Percentiles rank a stretch among this genome's conserved stretches.
Conservation (phyloP, 2,113 vertebrate genomes). For the Percopsis transmontana region DNA sequence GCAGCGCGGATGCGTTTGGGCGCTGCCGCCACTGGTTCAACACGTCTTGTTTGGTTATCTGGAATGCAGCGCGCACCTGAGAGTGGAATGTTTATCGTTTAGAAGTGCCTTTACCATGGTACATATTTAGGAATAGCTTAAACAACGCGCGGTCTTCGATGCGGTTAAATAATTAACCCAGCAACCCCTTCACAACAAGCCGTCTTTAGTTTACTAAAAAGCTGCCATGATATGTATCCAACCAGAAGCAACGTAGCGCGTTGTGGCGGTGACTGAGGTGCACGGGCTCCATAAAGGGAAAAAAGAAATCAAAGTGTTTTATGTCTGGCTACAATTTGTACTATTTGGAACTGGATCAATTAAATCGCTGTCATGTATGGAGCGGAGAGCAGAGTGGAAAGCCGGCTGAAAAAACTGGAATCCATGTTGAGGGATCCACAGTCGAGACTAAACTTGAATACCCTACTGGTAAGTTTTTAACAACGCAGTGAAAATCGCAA, state of each 20-base stretch:
- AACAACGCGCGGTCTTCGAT: not conserved
- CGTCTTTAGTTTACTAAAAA: conserved; percentile 5
- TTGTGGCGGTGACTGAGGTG: not conserved
- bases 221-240: conserved; percentile 40
- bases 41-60: conserved; percentile 48
- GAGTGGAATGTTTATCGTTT: not conserved
- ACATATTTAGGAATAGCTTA: not conserved
- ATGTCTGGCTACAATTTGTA: conserved; percentile 10
- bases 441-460: conserved; percentile 89
- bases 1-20: no score
- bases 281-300: not conserved
- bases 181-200: conserved; percentile 8
- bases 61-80: conserved; percentile 35
- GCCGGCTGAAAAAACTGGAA: conserved; percentile 87
- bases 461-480: conserved; percentile 86
- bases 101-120: not conserved
- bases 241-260: not conserved
- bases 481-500: not conserved
- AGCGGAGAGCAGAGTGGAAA: conserved; percentile 80
- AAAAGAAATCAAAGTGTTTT: conserved; percentile 20
- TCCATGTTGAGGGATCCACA: conserved; percentile 85
- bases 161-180: conserved; percentile 47
- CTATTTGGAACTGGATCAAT: conserved; percentile 35
- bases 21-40: conserved; percentile 18
- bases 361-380: conserved; percentile 78